Base-by-base conservation (phyloP, 2,113 vertebrate species). In the Nycticryphes semicollaris region DNA sequence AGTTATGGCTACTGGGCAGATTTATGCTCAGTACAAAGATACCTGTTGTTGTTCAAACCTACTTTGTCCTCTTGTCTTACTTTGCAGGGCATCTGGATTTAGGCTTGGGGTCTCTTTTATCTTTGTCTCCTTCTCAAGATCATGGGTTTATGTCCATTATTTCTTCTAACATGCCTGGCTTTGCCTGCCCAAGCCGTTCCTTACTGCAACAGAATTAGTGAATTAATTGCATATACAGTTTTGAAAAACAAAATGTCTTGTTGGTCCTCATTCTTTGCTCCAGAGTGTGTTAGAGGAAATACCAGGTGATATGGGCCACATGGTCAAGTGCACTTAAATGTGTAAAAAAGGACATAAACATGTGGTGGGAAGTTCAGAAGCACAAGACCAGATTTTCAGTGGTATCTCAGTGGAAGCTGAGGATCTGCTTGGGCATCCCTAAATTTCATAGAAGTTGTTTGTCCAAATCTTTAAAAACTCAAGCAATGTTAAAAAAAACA, bases 301-400 rank as follows among this genome's bases (percentile, higher is more conserved):
- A 35, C 20, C 28, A 31, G 1, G 0, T 74, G 28, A 53, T 41
- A 22, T 0, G 6, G 28, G 31, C 20, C 50, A 16, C 1, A 0
- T 54, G 59, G 25, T 59, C 37, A 28, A 21, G 0, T 23, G 19
- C 41, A 50, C 70, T 84, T 68, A 47, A 27, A 30, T 17, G 2
- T 72, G 64, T 14, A 37, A 20, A 20, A 77, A 64, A 27, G 14
- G 5, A 39, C 18, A 19, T 35, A 50, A 66, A 28, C 28, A 15
- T 2, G 1, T 8, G 14, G 14, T n/a, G n/a, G n/a, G 37, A 43
- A 56, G 30, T 67, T 79, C 22, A 47, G 31, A 83, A 76, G 19
- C 5, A 2, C 0, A 1, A 62, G 50, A 33, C 14, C 35, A 60
- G 70, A 30, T 78, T 84, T 87, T 37, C 33, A 27, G 59, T 56